phyloP scores from a whole-genome alignment of 53 echinoderm and acorn worm genomes.

The Pentamera pediparva region DNA sequence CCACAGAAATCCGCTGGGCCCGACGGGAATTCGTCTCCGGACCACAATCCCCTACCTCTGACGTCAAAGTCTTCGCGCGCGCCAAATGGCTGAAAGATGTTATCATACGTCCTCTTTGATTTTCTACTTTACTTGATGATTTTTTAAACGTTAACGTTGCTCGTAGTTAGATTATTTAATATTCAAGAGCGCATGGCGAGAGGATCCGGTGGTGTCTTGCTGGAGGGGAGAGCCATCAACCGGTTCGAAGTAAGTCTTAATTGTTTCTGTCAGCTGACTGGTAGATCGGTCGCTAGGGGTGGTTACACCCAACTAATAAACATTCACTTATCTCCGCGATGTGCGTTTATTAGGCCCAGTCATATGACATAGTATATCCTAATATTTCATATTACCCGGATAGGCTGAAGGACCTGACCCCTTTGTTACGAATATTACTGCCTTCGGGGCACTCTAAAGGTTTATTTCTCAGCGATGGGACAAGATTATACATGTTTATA shows the following conservation, averaged over 20 bases:
- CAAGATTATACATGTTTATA: too few relatives aligned
- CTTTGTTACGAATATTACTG: too few relatives aligned
- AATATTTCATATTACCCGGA: too few relatives aligned
- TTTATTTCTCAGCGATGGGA: too few relatives aligned
- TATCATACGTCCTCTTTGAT: neutral
- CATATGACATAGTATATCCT: too few relatives aligned
- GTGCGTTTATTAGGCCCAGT: too few relatives aligned
- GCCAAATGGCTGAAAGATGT: neutral
- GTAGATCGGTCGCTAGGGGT: neutral
- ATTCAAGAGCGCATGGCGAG: too few relatives aligned
- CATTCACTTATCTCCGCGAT: too few relatives aligned
- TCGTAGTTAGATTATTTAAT: too few relatives aligned
- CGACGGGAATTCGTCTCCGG: constrained; percentile 26
- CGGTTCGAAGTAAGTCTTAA: constrained; percentile 1
- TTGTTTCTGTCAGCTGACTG: constrained; percentile 9
- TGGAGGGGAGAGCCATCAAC: neutral
- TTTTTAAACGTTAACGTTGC: neutral
- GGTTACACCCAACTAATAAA: constrained; percentile 8
- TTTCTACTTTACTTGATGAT: neutral
- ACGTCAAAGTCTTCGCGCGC: neutral
- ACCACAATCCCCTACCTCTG: neutral
- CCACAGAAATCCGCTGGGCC: constrained; percentile 17
- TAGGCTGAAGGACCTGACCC: too few relatives aligned
- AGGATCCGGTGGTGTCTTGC: neutral
- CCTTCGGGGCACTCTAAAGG: too few relatives aligned